Base-by-base conservation (phyloP, 92 coral and sea anemone species). In the Scolanthus callimorphus region DNA sequence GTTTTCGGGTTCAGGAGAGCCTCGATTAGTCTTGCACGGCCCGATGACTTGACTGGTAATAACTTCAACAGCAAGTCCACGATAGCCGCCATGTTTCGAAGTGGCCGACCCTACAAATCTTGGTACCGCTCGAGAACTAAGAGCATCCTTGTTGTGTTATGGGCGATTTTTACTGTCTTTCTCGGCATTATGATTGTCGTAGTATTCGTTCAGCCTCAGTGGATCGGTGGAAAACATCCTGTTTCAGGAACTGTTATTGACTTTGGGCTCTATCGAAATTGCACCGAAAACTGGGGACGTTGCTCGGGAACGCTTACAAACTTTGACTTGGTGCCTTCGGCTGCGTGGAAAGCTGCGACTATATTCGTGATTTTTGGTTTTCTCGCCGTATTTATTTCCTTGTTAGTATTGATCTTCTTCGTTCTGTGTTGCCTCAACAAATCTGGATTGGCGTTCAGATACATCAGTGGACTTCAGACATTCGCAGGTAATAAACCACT, bases 281-380 rank as follows among this genome's bases (percentile, higher is more conserved):
- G 99, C 46, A 49, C 96, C 2, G 41, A 15, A 34, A 73, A 59
- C 51, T 44, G 81, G 73, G 59, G 73, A 47, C 71, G 62, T 37
- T 94, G 99, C 29, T 67, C 89, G 12, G 99, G 97, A 27, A 69
- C 79, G 49, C 47, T 94, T 56, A 30, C 64, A 15, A 81, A 78
- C 31, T 94, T 94, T 52, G 58, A 29, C 55, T 62, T 57, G 34
- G 88, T 94, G 43, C 80, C 79, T 63, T 92, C 98, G 3, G 10
- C 64, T 9, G 96, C 96, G 24, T 94, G 99, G 99, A 70, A 86
- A 49, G 90, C 85, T 0, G 83, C 90, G n/a, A 88, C 99, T 2
- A 61, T 94, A 2, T 57, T 94, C 31, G 96, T 94, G 10, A 77
- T 80, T 12, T 57, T 94, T 28, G 79, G 96, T 10, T 79, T 89